These are phyloP conservation scores for Cyprinodon variegatus DNA, from an alignment of 2,113 vertebrate genomes.

Conservation along the genomic window DNA sequence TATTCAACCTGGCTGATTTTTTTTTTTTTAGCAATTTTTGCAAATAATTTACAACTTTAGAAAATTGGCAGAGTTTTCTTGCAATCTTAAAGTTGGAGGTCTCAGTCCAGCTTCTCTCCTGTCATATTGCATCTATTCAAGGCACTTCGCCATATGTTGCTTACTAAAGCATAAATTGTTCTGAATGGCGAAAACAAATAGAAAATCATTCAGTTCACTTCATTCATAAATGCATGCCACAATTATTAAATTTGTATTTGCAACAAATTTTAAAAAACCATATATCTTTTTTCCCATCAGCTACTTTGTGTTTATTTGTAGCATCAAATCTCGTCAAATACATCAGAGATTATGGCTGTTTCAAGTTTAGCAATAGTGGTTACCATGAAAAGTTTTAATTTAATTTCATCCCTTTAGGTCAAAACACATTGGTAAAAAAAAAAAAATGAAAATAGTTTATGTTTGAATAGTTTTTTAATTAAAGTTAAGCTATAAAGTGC, in stretches of 20 bases:
- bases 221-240: neutral
- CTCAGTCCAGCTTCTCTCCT: too few species aligned
- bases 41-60: neutral
- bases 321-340: neutral
- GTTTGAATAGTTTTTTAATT: slow-evolving; percentile 1
- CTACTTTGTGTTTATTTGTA: neutral
- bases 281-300: neutral
- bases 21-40: neutral
- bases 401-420: neutral
- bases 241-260: neutral
- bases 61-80: neutral
- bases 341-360: neutral
- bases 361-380: neutral
- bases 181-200: too few species aligned
- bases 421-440: neutral
- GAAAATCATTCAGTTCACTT: too few species aligned
- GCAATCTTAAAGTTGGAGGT: too few species aligned
- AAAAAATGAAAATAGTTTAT: neutral
- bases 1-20: neutral
- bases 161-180: too few species aligned
- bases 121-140: too few species aligned
- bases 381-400: neutral
- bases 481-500: slow-evolving; percentile 18
- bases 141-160: too few species aligned
- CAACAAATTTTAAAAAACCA: neutral